A percentile compares a stretch with the other conserved stretches of the same genome.
These are phyloP conservation scores for Dromaius novaehollandiae DNA, from an alignment of 2,113 vertebrate species.

Conservation along the genomic window DNA sequence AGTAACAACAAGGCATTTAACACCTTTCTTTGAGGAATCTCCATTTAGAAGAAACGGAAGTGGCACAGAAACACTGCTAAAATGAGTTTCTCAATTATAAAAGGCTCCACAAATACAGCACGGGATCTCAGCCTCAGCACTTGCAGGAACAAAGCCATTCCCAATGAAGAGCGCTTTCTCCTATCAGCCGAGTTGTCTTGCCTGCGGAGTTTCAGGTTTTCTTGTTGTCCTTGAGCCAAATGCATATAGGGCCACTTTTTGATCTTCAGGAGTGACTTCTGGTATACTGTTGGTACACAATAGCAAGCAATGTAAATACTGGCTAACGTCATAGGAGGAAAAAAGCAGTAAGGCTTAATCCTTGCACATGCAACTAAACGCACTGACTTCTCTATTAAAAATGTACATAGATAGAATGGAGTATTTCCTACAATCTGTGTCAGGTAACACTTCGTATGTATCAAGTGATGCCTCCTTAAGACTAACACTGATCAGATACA, in stretches of 20 bases:
- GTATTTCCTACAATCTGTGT: background rate
- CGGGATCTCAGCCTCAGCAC: background rate
- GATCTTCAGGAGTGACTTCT: background rate
- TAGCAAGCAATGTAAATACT: background rate
- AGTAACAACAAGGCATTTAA: background rate
- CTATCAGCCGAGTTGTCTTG: background rate
- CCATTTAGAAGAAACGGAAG: background rate
- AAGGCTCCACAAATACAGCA: background rate
- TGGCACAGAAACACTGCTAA: background rate
- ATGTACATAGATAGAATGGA: background rate
- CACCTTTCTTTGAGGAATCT: background rate
- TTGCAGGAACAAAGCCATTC: background rate
- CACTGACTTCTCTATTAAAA: background rate
- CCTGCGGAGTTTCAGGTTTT: background rate
- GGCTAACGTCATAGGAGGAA: background rate
- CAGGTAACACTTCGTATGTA: background rate
- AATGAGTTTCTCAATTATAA: background rate
- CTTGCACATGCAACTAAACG: background rate
- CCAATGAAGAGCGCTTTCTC: background rate
- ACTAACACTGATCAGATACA: background rate
- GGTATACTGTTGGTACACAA: background rate
- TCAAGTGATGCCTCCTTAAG: background rate
- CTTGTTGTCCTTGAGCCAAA: background rate
- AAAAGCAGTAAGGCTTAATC: background rate
- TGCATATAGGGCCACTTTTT: background rate